Evolutionary conservation across 1,140 invertebrate genomes (phyloP).

Genomic region (Teleopsis dalmanni): DNA sequence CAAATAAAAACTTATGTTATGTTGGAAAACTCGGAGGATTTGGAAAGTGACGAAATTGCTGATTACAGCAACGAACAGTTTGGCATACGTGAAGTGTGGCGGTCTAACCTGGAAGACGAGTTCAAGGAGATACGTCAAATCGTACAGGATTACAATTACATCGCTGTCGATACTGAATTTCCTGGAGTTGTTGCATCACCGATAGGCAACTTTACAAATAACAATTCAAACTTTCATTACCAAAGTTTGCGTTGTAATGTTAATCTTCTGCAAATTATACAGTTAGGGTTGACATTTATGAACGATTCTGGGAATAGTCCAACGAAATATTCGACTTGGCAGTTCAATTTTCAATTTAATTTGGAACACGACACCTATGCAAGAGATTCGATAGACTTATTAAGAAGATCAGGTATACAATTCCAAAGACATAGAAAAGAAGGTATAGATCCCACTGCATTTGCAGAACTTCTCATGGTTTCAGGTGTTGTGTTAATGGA

Average conservation of each 20-base stretch:
- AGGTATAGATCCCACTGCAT: too few species aligned
- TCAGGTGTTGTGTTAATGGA: too few species aligned
- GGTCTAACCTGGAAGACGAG: neutral
- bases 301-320: neutral
- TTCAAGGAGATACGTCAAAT: neutral
- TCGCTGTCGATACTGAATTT: neutral
- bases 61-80: neutral
- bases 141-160: neutral
- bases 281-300: neutral
- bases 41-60: neutral
- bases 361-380: too few species aligned
- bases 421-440: too few species aligned
- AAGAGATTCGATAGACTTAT: too few species aligned
- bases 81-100: too few species aligned
- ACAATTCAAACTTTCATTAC: neutral
- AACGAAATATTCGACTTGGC: neutral
- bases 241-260: neutral
- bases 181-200: neutral
- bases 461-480: too few species aligned
- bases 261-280: neutral
- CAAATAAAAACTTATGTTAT: too few species aligned
- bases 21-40: neutral
- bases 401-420: too few species aligned
- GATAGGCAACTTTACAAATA: neutral
- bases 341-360: too few species aligned